A percentile compares a stretch with the other conserved stretches of the same genome.
These are phyloP conservation scores for Astropecten irregularis DNA, from an alignment of 53 echinoderm and acorn worm species.

Conservation along the genomic window DNA sequence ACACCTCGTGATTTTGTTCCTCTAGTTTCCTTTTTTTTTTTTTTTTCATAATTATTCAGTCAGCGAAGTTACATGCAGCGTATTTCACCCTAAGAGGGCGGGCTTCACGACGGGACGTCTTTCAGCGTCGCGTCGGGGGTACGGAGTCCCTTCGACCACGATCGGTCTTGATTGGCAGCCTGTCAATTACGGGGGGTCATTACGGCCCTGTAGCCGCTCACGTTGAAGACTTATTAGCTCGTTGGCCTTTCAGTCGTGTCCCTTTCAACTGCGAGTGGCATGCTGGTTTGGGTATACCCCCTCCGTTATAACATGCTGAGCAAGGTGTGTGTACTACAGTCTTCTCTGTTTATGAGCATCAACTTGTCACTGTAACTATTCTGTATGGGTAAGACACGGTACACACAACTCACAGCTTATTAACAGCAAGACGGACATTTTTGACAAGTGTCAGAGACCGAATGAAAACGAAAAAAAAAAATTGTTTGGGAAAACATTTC, in stretches of 20 bases:
- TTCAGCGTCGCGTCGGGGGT: constrained; percentile 38
- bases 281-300: constrained; percentile 24
- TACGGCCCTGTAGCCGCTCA: not conserved
- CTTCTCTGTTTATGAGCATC: constrained; percentile 9
- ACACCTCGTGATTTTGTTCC: too few relatives aligned
- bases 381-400: too few relatives aligned
- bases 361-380: constrained; percentile 37
- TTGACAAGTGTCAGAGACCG: constrained; percentile 30
- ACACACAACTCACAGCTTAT: constrained; percentile 6
- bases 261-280: not conserved
- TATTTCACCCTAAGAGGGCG: constrained; percentile 55
- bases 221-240: constrained; percentile 53
- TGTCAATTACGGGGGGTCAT: constrained; percentile 40
- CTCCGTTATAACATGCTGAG: not conserved
- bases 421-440: not conserved
- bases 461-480: not conserved
- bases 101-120: constrained; percentile 61
- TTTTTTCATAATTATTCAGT: too few relatives aligned
- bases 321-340: constrained; percentile 8
- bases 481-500: not conserved
- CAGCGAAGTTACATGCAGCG: too few relatives aligned
- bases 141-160: constrained; percentile 17
- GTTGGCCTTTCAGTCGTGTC: constrained; percentile 18
- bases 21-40: too few relatives aligned
- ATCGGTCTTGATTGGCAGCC: constrained; percentile 31